phyloP scores from a whole-genome alignment of 2,888 invertebrate genomes.

The Cyclophora punctaria region DNA sequence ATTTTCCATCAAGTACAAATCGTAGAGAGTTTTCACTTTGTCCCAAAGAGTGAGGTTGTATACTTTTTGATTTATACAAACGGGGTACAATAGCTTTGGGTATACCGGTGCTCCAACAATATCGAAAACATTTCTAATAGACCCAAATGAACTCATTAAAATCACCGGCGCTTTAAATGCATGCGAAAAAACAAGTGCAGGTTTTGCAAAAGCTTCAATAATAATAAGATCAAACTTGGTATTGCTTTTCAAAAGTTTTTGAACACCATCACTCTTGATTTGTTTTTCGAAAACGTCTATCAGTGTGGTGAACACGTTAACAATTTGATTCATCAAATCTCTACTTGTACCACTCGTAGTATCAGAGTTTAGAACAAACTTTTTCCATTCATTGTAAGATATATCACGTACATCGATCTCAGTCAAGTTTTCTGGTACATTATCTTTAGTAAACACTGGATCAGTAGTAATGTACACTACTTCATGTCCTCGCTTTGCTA shows the following conservation, averaged over 20 bases:
- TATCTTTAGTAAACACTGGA: constrained; percentile 34
- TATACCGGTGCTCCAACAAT: not conserved
- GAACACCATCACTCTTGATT: constrained; percentile 11
- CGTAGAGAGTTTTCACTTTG: constrained; percentile 18
- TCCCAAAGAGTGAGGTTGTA: constrained; percentile 14
- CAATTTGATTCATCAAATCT: not conserved
- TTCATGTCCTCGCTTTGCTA: constrained; percentile 48
- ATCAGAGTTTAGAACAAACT: constrained; percentile 6
- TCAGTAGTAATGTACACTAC: constrained; percentile 42
- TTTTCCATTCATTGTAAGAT: constrained; percentile 33
- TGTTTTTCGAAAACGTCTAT: constrained; percentile 6
- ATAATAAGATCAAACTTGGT: not conserved
- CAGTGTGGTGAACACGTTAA: not conserved
- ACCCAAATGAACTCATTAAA: not conserved
- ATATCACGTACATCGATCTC: constrained; percentile 40
- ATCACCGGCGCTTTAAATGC: not conserved
- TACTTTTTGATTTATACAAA: constrained; percentile 1
- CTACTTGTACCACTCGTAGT: not conserved
- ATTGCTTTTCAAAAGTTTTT: constrained; percentile 10
- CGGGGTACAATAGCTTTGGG: constrained; percentile 4
- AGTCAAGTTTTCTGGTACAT: constrained; percentile 33
- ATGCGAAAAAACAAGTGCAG: not conserved
- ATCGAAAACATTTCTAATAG: not conserved
- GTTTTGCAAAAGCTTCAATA: not conserved
- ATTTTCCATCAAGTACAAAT: constrained; percentile 12